Conservation (phyloP, 2,888 invertebrate genomes). For the Drosophila mercatorum region DNA sequence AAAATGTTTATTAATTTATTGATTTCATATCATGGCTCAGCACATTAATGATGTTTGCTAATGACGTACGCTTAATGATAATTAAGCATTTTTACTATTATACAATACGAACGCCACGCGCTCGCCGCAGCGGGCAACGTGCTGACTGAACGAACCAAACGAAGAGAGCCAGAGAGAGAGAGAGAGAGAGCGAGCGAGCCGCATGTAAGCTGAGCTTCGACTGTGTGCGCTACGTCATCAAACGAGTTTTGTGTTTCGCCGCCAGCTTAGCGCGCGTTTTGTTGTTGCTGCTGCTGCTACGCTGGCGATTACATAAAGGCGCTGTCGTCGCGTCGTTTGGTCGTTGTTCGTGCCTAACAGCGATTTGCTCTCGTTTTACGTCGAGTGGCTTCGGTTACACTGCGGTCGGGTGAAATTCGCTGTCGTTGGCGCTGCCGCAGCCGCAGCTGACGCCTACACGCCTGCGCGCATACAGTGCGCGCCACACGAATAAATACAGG, state of each 20-base stretch:
- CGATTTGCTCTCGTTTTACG: slow-evolving; percentile 67
- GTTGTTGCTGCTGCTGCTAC: slow-evolving; percentile 31
- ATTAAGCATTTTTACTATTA: slow-evolving; percentile 51
- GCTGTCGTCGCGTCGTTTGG: slow-evolving; percentile 19
- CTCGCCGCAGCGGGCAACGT: slow-evolving; percentile 36
- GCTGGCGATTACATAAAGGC: slow-evolving; percentile 69
- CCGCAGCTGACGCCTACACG: slow-evolving; percentile 57
- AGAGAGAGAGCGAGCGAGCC: slow-evolving; percentile 7
- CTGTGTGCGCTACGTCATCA: slow-evolving; percentile 64
- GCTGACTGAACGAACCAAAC: slow-evolving; percentile 30
- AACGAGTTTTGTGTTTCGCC: slow-evolving; percentile 63
- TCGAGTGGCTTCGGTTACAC: slow-evolving; percentile 42
- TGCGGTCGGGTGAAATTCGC: slow-evolving; percentile 70
- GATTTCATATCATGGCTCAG: slow-evolving; percentile 58
- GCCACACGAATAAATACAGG: slow-evolving; percentile 49
- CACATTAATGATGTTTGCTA: slow-evolving; percentile 37
- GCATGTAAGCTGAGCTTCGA: slow-evolving; percentile 50
- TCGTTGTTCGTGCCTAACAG: slow-evolving; percentile 41
- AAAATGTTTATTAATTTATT: slow-evolving; percentile 73
- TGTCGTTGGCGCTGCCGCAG: slow-evolving; percentile 10
- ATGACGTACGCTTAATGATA: slow-evolving; percentile 24
- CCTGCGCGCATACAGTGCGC: slow-evolving; percentile 47
- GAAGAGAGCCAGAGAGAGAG: slow-evolving; percentile 18
- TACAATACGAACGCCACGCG: slow-evolving; percentile 65
- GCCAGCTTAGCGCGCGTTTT: slow-evolving; percentile 26